Evolutionary conservation across 2,113 vertebrate species (phyloP).

Genomic region (Corythornis vintsioides): DNA sequence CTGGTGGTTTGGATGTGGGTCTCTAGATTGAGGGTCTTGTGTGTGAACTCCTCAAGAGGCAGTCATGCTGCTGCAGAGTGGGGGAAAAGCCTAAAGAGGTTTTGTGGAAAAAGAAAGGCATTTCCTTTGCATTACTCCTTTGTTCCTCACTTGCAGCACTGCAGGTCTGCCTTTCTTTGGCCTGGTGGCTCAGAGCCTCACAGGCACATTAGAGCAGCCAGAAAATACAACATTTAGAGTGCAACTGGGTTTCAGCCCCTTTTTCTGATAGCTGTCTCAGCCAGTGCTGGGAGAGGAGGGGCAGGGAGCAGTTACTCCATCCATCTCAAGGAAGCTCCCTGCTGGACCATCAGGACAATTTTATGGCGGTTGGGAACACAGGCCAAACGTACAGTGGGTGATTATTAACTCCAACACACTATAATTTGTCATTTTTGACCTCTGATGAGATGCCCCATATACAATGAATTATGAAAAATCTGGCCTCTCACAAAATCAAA

Average conservation of each 20-base stretch:
- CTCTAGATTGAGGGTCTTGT: neutral
- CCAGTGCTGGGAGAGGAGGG: neutral
- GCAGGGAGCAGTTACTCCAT: neutral
- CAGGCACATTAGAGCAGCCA: neutral
- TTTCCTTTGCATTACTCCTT: neutral
- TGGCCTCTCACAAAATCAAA: neutral
- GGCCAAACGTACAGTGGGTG: neutral
- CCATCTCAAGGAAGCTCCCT: neutral
- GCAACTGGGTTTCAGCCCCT: constrained; percentile 19
- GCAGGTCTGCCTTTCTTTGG: neutral
- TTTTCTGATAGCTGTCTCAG: neutral
- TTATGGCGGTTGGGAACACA: neutral
- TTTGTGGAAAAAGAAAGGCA: neutral
- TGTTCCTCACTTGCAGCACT: neutral
- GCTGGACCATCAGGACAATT: neutral
- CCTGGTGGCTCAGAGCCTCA: neutral
- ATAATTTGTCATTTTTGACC: constrained; percentile 11
- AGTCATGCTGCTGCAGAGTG: neutral
- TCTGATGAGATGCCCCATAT: neutral
- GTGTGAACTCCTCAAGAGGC: neutral
- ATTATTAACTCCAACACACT: neutral
- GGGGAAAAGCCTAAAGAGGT: neutral
- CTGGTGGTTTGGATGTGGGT: neutral
- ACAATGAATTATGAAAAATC: neutral
- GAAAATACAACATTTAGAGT: neutral